phyloP scores from a whole-genome alignment of 30 jellyfish, hydroid and myxozoan genomes.

The Pseudorhiza aurosa region DNA sequence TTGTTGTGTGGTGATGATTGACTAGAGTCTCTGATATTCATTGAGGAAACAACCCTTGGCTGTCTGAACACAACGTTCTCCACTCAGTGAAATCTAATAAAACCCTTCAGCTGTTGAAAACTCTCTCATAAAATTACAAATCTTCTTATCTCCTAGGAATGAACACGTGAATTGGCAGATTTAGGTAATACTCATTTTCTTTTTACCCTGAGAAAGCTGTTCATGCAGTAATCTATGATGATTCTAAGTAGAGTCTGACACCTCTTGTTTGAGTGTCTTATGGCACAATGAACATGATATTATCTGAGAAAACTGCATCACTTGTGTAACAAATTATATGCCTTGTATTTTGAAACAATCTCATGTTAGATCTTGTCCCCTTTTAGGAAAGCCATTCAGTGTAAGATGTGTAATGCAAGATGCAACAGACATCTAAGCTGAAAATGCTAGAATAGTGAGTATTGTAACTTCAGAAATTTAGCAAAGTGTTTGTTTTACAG shows the following conservation, averaged over 20 bases:
- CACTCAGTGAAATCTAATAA: not conserved
- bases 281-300: slow-evolving; percentile 27
- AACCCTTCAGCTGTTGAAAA: not conserved
- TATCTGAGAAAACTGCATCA: slow-evolving; percentile 17
- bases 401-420: no score
- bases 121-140: not conserved
- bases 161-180: no score
- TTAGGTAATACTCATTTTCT: no score
- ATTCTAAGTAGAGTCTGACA: slow-evolving; percentile 45
- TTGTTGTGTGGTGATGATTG: slow-evolving; percentile 82
- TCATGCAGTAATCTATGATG: not conserved
- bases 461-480: no score
- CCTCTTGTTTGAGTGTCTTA: slow-evolving; percentile 72
- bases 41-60: slow-evolving; percentile 87
- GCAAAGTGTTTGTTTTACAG: not conserved
- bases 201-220: no score
- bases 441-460: no score
- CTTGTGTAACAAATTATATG: no score
- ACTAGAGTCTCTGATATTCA: slow-evolving; percentile 80
- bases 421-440: no score
- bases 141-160: no score
- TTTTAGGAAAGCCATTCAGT: no score
- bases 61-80: slow-evolving; percentile 74
- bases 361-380: no score
- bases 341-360: no score